Evolutionary conservation across 2,888 invertebrate genomes (phyloP).

Genomic region (Corythucha ciliata): DNA sequence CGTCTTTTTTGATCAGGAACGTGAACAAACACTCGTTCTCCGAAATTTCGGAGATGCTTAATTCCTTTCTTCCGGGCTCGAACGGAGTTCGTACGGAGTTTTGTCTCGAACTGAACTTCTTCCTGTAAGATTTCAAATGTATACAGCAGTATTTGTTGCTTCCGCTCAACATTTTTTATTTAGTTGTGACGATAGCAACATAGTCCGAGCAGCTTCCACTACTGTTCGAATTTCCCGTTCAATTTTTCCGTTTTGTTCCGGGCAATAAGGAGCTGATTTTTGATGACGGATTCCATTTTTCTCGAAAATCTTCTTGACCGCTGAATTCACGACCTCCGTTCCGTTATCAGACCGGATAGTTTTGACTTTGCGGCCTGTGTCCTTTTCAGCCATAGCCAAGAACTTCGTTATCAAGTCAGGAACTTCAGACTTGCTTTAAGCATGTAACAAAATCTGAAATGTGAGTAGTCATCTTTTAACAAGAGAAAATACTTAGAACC

Average conservation of each 20-base stretch:
- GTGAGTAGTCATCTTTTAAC: no score
- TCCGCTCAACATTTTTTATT: slow-evolving; percentile 18
- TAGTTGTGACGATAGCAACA: slow-evolving; percentile 2
- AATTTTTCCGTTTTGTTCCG: slow-evolving; percentile 18
- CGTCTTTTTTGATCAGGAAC: slow-evolving; percentile 11
- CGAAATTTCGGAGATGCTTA: slow-evolving; percentile 9
- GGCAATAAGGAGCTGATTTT: background rate
- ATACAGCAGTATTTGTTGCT: slow-evolving; percentile 11
- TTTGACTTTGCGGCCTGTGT: background rate
- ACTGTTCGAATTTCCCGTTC: slow-evolving; percentile 18
- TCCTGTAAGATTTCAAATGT: slow-evolving; percentile 12
- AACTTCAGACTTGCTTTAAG: no score
- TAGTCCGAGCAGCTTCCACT: slow-evolving; percentile 13
- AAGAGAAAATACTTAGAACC: no score
- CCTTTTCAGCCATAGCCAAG: no score
- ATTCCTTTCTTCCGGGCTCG: no score
- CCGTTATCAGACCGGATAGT: slow-evolving; percentile 14
- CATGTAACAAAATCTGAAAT: no score
- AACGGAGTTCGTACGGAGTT: no score
- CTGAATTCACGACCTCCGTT: slow-evolving; percentile 8
- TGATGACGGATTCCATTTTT: slow-evolving; percentile 14
- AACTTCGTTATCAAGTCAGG: no score
- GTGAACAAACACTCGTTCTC: slow-evolving; percentile 12
- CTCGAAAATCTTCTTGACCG: background rate
- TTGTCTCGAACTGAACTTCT: slow-evolving; percentile 6